Evolutionary conservation across 2,888 invertebrate species (phyloP).

Genomic region (Pyrrhia umbra): DNA sequence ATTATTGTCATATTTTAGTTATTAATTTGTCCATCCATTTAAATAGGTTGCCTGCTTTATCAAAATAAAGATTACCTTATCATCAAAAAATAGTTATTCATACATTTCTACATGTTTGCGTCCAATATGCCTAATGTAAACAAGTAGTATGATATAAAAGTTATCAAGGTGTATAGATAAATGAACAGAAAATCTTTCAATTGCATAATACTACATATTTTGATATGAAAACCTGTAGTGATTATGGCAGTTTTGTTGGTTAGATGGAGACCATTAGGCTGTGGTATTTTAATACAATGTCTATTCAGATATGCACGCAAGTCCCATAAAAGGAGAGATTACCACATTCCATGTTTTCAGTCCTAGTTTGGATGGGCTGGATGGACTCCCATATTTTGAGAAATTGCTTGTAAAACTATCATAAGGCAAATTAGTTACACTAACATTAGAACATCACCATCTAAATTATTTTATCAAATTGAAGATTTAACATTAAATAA

Average conservation of each 20-base stretch:
- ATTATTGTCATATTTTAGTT: neutral
- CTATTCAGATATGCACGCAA: neutral
- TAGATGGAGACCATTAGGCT: constrained; percentile 5
- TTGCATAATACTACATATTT: constrained; percentile 27
- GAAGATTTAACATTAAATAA: neutral
- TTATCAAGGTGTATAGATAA: constrained; percentile 59
- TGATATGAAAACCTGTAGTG: constrained; percentile 21
- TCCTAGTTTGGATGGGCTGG: neutral
- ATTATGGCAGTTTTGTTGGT: constrained; percentile 18
- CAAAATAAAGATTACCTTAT: constrained; percentile 29
- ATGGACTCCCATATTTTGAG: neutral
- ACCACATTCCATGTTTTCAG: neutral
- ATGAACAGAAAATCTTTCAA: constrained; percentile 32
- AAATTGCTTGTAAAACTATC: constrained; percentile 13
- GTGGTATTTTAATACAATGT: neutral
- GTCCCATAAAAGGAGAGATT: neutral
- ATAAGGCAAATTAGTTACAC: constrained; percentile 35
- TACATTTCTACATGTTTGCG: constrained; percentile 10
- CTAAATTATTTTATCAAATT: neutral
- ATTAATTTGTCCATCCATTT: constrained; percentile 5
- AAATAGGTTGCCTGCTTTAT: constrained; percentile 31
- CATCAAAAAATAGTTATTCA: constrained; percentile 19
- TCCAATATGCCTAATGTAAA: constrained; percentile 50
- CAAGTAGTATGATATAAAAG: constrained; percentile 34
- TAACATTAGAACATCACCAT: neutral